Conservation (phyloP, 2,113 vertebrate genomes). For the Hippoglossus stenolepis region DNA sequence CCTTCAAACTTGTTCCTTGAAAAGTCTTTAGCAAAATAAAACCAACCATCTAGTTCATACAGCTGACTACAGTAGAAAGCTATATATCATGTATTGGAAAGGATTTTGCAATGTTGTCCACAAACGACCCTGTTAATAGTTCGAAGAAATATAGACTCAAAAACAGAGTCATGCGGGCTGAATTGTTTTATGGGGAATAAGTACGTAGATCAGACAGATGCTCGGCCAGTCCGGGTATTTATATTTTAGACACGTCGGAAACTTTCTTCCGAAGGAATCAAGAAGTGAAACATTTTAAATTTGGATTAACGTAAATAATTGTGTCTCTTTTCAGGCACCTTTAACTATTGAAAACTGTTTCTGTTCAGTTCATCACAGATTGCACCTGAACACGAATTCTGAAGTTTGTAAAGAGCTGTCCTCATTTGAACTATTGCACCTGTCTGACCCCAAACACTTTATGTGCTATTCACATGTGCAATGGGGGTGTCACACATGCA, state of each 20-base stretch:
- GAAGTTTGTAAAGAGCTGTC: constrained; percentile 16
- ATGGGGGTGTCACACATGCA: background rate
- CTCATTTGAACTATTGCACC: constrained; percentile 64
- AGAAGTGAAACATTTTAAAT: background rate
- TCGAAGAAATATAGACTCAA: background rate
- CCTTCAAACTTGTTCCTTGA: too few species aligned
- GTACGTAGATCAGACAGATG: background rate
- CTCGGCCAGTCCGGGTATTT: background rate
- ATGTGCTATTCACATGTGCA: background rate
- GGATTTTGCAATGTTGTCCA: background rate
- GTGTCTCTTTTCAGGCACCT: background rate
- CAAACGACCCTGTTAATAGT: background rate
- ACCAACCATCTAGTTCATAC: too few species aligned
- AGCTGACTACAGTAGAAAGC: too few species aligned
- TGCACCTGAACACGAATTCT: constrained; percentile 18
- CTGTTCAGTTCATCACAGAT: background rate
- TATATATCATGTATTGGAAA: too few species aligned
- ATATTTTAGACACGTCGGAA: background rate
- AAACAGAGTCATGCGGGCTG: background rate
- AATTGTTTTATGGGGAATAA: background rate
- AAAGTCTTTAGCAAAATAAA: too few species aligned
- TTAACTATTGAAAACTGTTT: background rate
- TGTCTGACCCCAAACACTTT: constrained; percentile 60
- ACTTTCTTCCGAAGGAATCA: background rate
- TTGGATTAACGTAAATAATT: background rate